phyloP scores from a whole-genome alignment of 1,140 invertebrate genomes.

The Euborellia annulipes region DNA sequence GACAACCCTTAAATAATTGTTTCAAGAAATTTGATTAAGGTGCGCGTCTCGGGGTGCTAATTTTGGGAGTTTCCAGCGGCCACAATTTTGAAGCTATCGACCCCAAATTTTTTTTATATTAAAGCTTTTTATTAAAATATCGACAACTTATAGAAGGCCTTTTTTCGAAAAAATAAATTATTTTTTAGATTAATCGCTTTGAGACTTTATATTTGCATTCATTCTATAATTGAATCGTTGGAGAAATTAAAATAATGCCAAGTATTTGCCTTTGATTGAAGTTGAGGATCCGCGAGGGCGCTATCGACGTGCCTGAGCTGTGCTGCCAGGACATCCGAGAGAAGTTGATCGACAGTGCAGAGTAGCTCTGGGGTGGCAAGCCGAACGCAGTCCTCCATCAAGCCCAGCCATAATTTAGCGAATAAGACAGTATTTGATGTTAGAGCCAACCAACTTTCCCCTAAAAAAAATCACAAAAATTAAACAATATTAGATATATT shows the following conservation, averaged over 20 bases:
- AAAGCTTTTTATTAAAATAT: no score
- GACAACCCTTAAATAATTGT: no score
- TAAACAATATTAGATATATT: neutral
- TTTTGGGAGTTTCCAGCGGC: no score
- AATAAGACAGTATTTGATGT: conserved; percentile 56
- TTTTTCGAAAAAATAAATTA: no score
- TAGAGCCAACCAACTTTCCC: conserved; percentile 48
- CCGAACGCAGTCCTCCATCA: conserved; percentile 51
- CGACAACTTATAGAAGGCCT: no score
- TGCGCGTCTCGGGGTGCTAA: no score
- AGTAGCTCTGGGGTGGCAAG: conserved; percentile 46
- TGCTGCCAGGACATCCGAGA: conserved; percentile 45
- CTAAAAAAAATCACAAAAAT: conserved; percentile 31
- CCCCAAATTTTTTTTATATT: no score
- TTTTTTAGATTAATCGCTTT: conserved; percentile 4
- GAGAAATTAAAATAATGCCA: no score
- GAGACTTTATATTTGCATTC: no score
- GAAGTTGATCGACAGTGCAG: conserved; percentile 39
- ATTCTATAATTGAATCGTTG: no score
- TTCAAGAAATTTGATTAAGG: no score
- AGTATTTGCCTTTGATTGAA: conserved; percentile 38
- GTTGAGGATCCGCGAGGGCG: conserved; percentile 38
- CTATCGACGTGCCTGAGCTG: conserved; percentile 46
- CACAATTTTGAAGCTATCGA: no score
- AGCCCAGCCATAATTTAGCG: conserved; percentile 43